Evolutionary conservation across 2,888 invertebrate species (phyloP).

Genomic region (Habroteleia sp.): DNA sequence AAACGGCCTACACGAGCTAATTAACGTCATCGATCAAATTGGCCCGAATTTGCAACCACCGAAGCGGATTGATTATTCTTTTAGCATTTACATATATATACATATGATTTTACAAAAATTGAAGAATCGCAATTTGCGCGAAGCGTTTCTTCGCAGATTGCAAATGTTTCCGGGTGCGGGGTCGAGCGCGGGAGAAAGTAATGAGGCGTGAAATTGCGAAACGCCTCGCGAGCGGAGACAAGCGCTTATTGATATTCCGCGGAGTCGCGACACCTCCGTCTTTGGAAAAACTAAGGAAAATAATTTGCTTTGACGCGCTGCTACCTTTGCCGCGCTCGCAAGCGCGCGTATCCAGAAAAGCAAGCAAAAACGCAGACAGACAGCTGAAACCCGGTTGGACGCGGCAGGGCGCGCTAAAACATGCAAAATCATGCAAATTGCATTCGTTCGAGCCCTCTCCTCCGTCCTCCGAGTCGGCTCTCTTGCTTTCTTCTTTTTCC

Average conservation of each 20-base stretch:
- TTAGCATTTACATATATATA: no score
- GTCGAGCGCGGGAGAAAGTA: slow-evolving; percentile 22
- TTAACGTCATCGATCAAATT: no score
- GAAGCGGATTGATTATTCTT: no score
- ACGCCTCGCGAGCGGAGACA: slow-evolving; percentile 6
- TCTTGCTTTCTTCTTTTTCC: slow-evolving; percentile 68
- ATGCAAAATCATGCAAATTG: slow-evolving; percentile 80
- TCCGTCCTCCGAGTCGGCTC: slow-evolving; percentile 64
- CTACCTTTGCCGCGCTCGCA: slow-evolving; percentile 22
- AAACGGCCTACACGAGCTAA: no score
- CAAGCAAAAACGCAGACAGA: slow-evolving; percentile 76
- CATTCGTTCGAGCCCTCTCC: slow-evolving; percentile 77
- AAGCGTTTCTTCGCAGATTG: slow-evolving; percentile 14
- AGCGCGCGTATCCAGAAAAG: slow-evolving; percentile 63
- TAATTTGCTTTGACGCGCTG: slow-evolving; percentile 56
- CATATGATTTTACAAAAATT: no score
- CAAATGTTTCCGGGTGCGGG: slow-evolving; percentile 12
- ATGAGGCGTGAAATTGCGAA: slow-evolving; percentile 48
- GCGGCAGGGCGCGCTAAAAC: slow-evolving; percentile 78
- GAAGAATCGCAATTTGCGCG: slow-evolving; percentile 6
- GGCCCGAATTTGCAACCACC: no score
- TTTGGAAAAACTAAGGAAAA: slow-evolving; percentile 59
- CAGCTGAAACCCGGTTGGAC: slow-evolving; percentile 74
- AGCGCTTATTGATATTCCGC: slow-evolving; percentile 54
- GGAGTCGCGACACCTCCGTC: slow-evolving; percentile 46